Conservation (phyloP, 2,888 invertebrate species). For the Doris montereyensis region DNA sequence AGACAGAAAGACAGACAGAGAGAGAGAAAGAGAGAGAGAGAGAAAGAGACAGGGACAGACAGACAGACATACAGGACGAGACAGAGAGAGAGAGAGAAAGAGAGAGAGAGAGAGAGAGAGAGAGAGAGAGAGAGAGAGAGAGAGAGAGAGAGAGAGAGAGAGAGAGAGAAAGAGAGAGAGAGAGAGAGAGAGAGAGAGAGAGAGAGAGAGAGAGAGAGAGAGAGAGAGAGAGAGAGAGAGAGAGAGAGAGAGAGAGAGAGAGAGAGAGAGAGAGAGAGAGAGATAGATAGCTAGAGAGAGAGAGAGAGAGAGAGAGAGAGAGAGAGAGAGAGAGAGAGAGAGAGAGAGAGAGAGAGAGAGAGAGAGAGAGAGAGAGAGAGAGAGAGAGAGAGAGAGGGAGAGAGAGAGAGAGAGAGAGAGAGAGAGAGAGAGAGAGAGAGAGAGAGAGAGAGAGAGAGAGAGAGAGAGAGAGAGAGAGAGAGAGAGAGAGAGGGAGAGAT, state of each 20-base stretch:
- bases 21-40: conserved; percentile 15
- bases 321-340: conserved; percentile 3
- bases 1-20: no score
- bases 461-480: neutral
- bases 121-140: conserved; percentile 13
- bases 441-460: no score
- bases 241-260: conserved; percentile 7
- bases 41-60: no score
- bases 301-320: conserved; percentile 27
- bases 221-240: neutral
- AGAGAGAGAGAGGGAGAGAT: conserved; percentile 6
- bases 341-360: conserved; percentile 1
- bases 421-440: neutral
- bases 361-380: neutral
- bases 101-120: conserved; percentile 7
- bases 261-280: no score
- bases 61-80: no score
- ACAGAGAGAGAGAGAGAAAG: conserved; percentile 16
- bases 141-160: neutral
- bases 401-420: conserved; percentile 13
- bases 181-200: neutral
- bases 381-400: neutral
- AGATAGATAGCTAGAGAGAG: no score
- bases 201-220: neutral
- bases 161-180: neutral